Conservation (phyloP, 2,797 vertebrate species). For the Muraenolepis orangiensis region DNA sequence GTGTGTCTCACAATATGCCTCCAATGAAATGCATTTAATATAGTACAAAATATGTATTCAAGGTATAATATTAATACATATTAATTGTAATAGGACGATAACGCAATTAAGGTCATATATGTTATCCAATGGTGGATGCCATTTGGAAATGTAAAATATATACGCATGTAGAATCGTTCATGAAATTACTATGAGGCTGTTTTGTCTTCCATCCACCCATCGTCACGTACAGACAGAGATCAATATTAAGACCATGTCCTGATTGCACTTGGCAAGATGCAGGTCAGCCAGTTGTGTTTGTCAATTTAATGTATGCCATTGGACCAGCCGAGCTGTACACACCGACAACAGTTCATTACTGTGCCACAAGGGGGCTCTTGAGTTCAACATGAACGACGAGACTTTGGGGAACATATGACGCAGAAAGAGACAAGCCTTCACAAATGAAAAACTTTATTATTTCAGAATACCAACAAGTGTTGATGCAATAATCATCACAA, state of each 20-base stretch:
- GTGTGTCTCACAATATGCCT: not conserved
- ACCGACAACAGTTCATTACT: not conserved
- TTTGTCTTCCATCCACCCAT: not conserved
- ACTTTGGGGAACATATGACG: constrained; percentile 2
- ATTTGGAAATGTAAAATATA: not conserved
- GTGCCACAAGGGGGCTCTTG: not conserved
- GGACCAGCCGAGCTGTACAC: not conserved
- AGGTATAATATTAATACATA: not conserved
- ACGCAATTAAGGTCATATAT: too few species aligned
- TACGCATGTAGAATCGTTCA: not conserved
- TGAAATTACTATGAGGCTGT: not conserved
- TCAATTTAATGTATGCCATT: not conserved
- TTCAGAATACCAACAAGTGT: constrained; percentile 74
- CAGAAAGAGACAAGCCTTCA: constrained; percentile 56
- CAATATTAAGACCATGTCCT: too few species aligned
- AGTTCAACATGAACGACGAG: not conserved
- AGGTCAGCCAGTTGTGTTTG: not conserved
- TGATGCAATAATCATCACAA: constrained; percentile 77
- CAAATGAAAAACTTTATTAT: constrained; percentile 84
- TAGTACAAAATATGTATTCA: not conserved
- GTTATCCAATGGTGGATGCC: not conserved
- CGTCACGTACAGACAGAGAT: too few species aligned
- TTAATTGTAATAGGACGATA: not conserved
- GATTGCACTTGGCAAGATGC: not conserved
- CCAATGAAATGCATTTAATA: not conserved